Percentiles rank a stretch among this genome's conserved stretches.
phyloP scores from a whole-genome alignment of 2,113 vertebrate species.

The Anseranas semipalmata region DNA sequence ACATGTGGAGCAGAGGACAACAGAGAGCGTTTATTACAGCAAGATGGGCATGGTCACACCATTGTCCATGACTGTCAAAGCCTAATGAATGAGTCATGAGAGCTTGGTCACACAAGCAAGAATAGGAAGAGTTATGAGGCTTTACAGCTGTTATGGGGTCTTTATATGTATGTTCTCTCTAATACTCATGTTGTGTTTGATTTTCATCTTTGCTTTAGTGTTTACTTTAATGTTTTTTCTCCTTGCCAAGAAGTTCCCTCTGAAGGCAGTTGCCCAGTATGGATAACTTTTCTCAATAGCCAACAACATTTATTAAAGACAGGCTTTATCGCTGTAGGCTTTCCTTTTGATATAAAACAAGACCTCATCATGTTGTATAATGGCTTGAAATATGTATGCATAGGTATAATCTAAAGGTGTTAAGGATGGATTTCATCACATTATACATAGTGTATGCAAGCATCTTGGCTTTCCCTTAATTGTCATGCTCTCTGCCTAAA shows the following conservation, averaged over 20 bases:
- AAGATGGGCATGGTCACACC: background rate
- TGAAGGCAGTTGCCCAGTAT: background rate
- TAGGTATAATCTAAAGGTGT: no score
- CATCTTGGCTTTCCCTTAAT: background rate
- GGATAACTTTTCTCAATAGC: background rate
- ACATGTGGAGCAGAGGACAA: background rate
- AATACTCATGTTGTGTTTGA: background rate
- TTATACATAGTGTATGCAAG: background rate
- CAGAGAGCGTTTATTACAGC: constrained; percentile 7
- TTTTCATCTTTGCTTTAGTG: background rate
- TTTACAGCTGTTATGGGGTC: background rate
- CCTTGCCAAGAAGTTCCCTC: background rate
- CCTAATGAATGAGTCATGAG: constrained; percentile 9
- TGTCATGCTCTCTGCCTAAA: background rate
- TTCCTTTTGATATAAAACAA: background rate
- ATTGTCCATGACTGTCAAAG: background rate
- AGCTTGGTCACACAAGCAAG: background rate
- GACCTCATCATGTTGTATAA: background rate
- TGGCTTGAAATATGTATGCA: background rate
- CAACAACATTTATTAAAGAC: background rate
- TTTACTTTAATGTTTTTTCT: background rate
- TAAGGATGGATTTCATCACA: background rate
- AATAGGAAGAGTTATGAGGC: background rate
- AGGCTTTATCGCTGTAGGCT: background rate
- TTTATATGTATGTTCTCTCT: background rate